Percentiles rank a stretch among this genome's conserved stretches.
Evolutionary conservation across 2,113 vertebrate species (phyloP).

Genomic region (Gymnocephalus cernua): DNA sequence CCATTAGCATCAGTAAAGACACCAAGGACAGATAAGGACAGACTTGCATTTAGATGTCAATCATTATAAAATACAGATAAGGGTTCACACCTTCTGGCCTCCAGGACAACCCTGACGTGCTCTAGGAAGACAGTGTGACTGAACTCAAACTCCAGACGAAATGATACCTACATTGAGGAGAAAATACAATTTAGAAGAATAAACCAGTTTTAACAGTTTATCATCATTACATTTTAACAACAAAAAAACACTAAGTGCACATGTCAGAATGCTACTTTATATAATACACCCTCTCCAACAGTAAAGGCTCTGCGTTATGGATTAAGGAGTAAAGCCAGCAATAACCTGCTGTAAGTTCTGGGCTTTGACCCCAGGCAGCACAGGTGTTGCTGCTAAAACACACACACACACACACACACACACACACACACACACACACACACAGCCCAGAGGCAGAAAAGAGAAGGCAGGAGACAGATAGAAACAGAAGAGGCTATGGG

Average conservation of each 20-base stretch:
- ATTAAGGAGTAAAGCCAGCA: conserved; percentile 52
- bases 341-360: conserved; percentile 58
- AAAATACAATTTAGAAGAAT: background rate
- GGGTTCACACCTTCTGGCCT: conserved; percentile 85
- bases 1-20: background rate
- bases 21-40: background rate
- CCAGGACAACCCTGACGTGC: conserved; percentile 87
- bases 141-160: conserved; percentile 96
- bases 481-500: background rate
- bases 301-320: conserved; percentile 39
- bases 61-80: background rate
- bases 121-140: conserved; percentile 89
- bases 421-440: background rate
- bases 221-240: background rate
- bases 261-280: conserved; percentile 21
- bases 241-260: background rate
- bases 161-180: conserved; percentile 84
- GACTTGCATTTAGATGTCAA: rapidly evolving
- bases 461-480: background rate
- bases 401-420: conserved; percentile 9
- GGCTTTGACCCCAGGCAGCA: conserved; percentile 46
- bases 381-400: conserved; percentile 35
- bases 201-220: background rate
- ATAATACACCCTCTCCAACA: background rate
- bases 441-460: background rate